Conservation (phyloP, 2,888 invertebrate genomes). For the Acanthoscelides obtectus region DNA sequence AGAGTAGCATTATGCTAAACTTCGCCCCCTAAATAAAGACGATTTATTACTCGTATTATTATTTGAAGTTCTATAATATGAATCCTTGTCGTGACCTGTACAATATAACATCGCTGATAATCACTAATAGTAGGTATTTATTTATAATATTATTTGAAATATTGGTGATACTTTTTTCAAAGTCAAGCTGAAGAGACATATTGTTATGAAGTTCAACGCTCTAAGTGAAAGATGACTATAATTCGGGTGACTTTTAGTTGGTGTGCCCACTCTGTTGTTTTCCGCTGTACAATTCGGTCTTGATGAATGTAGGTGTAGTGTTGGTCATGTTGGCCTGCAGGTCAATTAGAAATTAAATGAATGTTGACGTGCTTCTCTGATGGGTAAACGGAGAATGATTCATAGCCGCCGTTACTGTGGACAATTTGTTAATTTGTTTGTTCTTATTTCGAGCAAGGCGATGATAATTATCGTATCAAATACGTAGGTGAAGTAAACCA, state of each 20-base stretch:
- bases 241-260: background rate
- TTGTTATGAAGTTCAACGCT: background rate
- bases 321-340: slow-evolving; percentile 47
- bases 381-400: background rate
- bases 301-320: slow-evolving; percentile 42
- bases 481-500: too few relatives aligned
- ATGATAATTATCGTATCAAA: too few relatives aligned
- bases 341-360: slow-evolving; percentile 46
- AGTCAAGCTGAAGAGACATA: too few relatives aligned
- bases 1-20: too few relatives aligned
- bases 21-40: too few relatives aligned
- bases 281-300: slow-evolving; percentile 16
- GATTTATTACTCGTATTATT: too few relatives aligned
- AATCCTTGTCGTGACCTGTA: too few relatives aligned
- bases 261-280: slow-evolving; percentile 13
- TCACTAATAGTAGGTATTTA: too few relatives aligned
- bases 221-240: background rate
- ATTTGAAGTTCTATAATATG: too few relatives aligned
- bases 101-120: too few relatives aligned
- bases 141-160: too few relatives aligned
- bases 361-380: slow-evolving; percentile 31
- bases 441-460: background rate
- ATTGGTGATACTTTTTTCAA: too few relatives aligned
- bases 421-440: background rate
- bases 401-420: background rate